Evolutionary conservation across 2,888 invertebrate species (phyloP).

Genomic region (Meteorus colon): DNA sequence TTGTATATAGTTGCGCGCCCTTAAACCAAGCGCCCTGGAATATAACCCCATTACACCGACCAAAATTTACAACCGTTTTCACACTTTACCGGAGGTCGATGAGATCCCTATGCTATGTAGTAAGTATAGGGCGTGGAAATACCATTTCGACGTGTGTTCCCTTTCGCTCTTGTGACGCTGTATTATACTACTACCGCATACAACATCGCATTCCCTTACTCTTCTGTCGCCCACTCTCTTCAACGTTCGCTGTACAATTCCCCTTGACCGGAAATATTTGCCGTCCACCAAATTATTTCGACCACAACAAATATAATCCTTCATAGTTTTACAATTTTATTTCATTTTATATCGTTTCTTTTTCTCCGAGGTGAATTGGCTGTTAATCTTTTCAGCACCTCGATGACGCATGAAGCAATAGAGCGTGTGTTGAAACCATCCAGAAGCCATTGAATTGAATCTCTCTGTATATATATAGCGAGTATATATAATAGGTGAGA

Average conservation of each 20-base stretch:
- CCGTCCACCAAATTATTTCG: background rate
- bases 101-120: slow-evolving; percentile 4
- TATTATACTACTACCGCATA: slow-evolving; percentile 1
- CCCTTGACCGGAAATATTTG: background rate
- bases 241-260: background rate
- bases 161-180: background rate
- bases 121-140: slow-evolving; percentile 4
- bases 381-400: slow-evolving; percentile 21
- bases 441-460: background rate
- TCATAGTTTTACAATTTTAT: slow-evolving; percentile 4
- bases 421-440: background rate
- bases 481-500: background rate
- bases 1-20: slow-evolving; percentile 63
- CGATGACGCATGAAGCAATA: slow-evolving; percentile 8
- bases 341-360: background rate
- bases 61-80: slow-evolving; percentile 71
- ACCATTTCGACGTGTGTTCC: slow-evolving; percentile 17
- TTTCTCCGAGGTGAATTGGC: background rate
- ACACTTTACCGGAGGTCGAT: slow-evolving; percentile 62
- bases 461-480: background rate
- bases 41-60: slow-evolving; percentile 63
- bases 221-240: background rate
- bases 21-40: slow-evolving; percentile 62
- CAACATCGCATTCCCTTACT: background rate
- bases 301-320: background rate